These are phyloP conservation scores for Hylaeus anthracinus DNA, from an alignment of 1,140 invertebrate species.

Conservation along the genomic window DNA sequence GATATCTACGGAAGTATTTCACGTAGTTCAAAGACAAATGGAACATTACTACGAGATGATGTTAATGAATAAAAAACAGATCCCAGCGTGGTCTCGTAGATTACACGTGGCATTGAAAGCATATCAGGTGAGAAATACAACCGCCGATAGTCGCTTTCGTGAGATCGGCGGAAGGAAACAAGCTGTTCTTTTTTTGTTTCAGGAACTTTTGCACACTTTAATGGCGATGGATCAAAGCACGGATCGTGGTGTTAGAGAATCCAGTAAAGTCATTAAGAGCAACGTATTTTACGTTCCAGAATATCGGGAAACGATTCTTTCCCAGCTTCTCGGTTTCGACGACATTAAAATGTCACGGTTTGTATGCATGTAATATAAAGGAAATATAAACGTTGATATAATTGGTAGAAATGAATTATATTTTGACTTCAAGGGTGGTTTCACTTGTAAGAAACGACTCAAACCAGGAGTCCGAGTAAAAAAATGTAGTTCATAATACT, in stretches of 20 bases:
- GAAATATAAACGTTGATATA: neutral
- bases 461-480: no score
- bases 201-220: conserved; percentile 89
- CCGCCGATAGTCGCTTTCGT: neutral
- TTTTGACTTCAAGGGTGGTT: neutral
- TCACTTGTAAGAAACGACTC: neutral
- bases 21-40: conserved; percentile 95
- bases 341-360: conserved; percentile 93
- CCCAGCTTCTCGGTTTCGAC: conserved; percentile 90
- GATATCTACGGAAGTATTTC: conserved; percentile 93
- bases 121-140: conserved; percentile 82
- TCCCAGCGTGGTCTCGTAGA: conserved; percentile 89
- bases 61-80: conserved; percentile 92
- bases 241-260: conserved; percentile 86
- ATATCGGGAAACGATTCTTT: conserved; percentile 94
- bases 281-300: conserved; percentile 97
- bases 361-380: conserved; percentile 61
- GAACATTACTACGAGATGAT: conserved; percentile 95
- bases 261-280: conserved; percentile 92
- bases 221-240: conserved; percentile 89
- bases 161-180: conserved; percentile 37
- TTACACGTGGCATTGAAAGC: conserved; percentile 90
- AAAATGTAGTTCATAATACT: no score
- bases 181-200: conserved; percentile 55
- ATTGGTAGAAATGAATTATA: no score